Evolutionary conservation across 2,113 vertebrate genomes (phyloP).

Genomic region (Arenaria interpres): DNA sequence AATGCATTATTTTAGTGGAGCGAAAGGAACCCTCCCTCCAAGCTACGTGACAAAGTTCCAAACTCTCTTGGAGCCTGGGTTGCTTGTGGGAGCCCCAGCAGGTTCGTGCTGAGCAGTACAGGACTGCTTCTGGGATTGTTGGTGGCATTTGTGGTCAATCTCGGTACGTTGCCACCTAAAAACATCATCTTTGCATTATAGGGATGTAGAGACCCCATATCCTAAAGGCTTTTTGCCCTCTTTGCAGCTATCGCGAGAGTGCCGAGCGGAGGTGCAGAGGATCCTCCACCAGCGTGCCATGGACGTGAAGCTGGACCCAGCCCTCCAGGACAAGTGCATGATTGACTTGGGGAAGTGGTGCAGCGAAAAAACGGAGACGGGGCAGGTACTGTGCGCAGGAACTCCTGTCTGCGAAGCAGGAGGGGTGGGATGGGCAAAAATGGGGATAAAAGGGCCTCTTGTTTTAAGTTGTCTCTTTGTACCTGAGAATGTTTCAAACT

Average conservation of each 20-base stretch:
- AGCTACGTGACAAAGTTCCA: not conserved
- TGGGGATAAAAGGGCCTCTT: not conserved
- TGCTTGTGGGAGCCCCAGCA: not conserved
- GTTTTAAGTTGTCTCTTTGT: not conserved
- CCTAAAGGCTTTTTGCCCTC: not conserved
- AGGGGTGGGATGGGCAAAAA: not conserved
- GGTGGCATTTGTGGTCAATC: not conserved
- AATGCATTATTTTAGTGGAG: not conserved
- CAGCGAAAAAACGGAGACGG: constrained; percentile 92
- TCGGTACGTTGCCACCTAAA: not conserved
- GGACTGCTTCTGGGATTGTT: not conserved
- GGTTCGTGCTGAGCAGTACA: not conserved
- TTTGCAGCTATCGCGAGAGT: constrained; percentile 89
- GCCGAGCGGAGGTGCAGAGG: constrained; percentile 93
- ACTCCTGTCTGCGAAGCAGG: not conserved
- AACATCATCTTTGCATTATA: not conserved
- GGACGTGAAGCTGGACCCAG: constrained; percentile 94
- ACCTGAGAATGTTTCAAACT: not conserved
- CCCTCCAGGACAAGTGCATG: constrained; percentile 93
- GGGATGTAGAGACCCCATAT: not conserved
- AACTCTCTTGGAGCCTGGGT: not conserved
- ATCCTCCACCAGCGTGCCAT: constrained; percentile 96
- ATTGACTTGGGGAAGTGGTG: constrained; percentile 97
- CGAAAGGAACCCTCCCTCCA: not conserved
- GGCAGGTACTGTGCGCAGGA: constrained; percentile 75